A percentile compares a stretch with the other conserved stretches of the same genome.
These are phyloP conservation scores for Trinectes maculatus DNA, from an alignment of 2,113 vertebrate species.

Conservation along the genomic window DNA sequence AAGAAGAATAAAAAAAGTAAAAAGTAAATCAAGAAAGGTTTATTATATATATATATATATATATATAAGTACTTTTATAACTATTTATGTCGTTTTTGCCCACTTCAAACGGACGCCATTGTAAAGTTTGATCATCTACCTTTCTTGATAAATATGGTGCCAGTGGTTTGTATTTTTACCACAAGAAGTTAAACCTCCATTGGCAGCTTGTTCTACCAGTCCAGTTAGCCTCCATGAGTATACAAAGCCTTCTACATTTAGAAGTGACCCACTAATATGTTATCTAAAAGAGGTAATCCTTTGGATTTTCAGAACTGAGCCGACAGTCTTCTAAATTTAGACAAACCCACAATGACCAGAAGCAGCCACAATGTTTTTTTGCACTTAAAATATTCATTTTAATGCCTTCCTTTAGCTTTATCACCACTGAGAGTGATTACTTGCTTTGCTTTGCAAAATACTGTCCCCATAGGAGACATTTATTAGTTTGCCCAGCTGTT, in stretches of 20 bases:
- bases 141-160: neutral
- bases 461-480: neutral
- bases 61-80: too few relatives aligned
- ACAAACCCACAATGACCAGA: slow-evolving; percentile 1
- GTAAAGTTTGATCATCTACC: neutral
- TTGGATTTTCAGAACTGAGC: slow-evolving; percentile 4
- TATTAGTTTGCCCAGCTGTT: neutral
- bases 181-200: neutral
- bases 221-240: neutral
- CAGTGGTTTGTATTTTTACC: neutral
- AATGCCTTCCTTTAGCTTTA: neutral
- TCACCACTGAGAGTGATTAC: neutral
- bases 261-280: slow-evolving; percentile 46
- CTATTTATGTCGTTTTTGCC: too few relatives aligned
- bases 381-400: neutral
- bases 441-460: neutral
- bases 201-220: neutral
- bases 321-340: slow-evolving; percentile 33
- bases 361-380: neutral
- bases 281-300: slow-evolving; percentile 69
- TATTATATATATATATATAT: too few relatives aligned
- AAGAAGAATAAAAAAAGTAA: too few relatives aligned
- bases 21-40: too few relatives aligned
- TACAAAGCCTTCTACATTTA: slow-evolving; percentile 25
- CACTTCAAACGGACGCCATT: too few relatives aligned